Evolutionary conservation across 2,888 invertebrate genomes (phyloP).

Genomic region (Cephus spinipes): DNA sequence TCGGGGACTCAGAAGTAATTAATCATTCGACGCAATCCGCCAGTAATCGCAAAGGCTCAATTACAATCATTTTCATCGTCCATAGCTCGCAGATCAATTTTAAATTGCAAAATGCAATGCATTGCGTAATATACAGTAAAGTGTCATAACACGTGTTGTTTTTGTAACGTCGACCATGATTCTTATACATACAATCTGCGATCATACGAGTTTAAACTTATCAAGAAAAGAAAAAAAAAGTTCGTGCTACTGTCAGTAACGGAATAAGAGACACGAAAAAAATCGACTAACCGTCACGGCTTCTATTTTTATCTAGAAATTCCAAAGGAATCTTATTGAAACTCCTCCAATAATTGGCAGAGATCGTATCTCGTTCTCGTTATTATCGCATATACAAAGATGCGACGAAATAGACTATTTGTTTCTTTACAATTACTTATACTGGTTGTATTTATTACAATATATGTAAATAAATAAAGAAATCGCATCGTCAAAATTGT

Average conservation of each 20-base stretch:
- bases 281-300: background rate
- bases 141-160: background rate
- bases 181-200: background rate
- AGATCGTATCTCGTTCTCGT: background rate
- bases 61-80: no score
- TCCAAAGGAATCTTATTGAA: background rate
- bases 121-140: background rate
- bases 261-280: background rate
- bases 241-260: background rate
- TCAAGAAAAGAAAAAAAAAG: background rate
- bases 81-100: background rate
- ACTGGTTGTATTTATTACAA: constrained; percentile 37
- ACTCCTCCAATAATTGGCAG: background rate
- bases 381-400: background rate
- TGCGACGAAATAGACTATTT: background rate
- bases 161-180: background rate
- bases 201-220: background rate
- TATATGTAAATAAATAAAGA: constrained; percentile 34
- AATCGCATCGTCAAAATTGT: constrained; percentile 2
- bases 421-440: background rate
- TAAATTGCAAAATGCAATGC: background rate
- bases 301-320: background rate
- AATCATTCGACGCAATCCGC: background rate
- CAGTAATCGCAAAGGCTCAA: no score
- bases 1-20: background rate